Percentiles rank a stretch among this genome's conserved stretches.
phyloP scores from a whole-genome alignment of 2,113 vertebrate species.

The Steatornis caripensis region DNA sequence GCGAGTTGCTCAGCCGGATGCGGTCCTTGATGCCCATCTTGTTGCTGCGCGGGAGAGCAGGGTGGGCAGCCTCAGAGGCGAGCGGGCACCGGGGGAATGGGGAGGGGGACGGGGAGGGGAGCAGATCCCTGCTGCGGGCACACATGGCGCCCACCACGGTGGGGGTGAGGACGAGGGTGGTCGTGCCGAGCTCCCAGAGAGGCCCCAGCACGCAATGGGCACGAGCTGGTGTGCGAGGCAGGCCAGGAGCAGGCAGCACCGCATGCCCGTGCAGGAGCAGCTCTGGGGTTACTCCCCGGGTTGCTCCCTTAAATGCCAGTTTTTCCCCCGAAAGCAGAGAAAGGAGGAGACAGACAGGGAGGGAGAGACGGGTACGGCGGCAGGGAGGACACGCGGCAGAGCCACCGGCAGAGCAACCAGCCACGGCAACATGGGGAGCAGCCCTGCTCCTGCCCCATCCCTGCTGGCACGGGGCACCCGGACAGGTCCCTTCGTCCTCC shows the following conservation, averaged over 20 bases:
- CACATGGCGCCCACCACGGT: fast-evolving
- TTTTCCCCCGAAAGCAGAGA: neutral
- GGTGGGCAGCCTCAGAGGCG: neutral
- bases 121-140: fast-evolving
- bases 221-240: fast-evolving
- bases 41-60: slow-evolving; percentile 69
- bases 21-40: slow-evolving; percentile 94
- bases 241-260: neutral
- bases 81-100: fast-evolving
- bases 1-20: slow-evolving; percentile 86
- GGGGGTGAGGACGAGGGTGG: neutral
- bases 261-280: neutral
- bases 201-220: fast-evolving
- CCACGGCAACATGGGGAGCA: neutral
- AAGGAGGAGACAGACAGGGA: neutral
- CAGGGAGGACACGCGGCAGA: neutral
- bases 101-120: neutral
- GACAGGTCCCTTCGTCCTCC: neutral
- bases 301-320: neutral
- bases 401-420: fast-evolving
- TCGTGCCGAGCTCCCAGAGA: neutral
- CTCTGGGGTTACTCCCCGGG: neutral
- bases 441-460: neutral
- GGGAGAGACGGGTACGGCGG: fast-evolving
- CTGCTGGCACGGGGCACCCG: fast-evolving